phyloP scores from a whole-genome alignment of 1,140 invertebrate genomes.

The Dendrolimus kikuchii region DNA sequence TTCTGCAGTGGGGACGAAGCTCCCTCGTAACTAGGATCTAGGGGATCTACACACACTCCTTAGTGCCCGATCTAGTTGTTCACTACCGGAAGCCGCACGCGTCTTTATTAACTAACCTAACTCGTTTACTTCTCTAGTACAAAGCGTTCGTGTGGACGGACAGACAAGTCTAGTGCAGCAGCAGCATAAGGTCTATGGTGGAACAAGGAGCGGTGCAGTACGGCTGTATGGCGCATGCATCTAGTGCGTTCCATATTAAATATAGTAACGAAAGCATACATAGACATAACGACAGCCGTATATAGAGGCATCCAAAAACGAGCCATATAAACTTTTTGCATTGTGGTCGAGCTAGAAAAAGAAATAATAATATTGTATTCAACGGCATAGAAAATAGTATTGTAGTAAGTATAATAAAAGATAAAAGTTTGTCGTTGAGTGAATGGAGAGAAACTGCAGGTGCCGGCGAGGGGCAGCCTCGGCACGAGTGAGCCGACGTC shows the following conservation, averaged over 20 bases:
- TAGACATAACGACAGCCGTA: conserved; percentile 68
- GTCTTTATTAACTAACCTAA: too few species aligned
- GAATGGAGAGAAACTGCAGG: neutral
- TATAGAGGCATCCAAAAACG: conserved; percentile 69
- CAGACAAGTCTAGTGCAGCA: conserved; percentile 27
- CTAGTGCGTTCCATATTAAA: conserved; percentile 47
- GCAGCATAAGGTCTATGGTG: neutral
- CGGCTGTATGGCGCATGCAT: conserved; percentile 37
- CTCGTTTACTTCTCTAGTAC: conserved; percentile 1
- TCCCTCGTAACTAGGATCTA: neutral
- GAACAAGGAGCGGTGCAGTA: conserved; percentile 26
- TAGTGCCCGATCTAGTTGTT: too few species aligned
- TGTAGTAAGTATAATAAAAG: too few species aligned
- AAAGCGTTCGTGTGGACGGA: conserved; percentile 49
- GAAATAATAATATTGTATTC: conserved; percentile 57
- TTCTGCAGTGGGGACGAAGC: neutral
- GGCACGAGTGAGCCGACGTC: too few species aligned
- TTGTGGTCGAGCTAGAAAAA: conserved; percentile 68
- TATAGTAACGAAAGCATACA: conserved; percentile 65
- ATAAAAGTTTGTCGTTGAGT: conserved; percentile 14
- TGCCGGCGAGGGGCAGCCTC: too few species aligned
- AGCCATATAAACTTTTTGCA: conserved; percentile 70
- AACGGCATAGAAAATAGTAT: conserved; percentile 22
- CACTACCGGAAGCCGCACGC: too few species aligned
- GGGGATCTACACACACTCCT: neutral